Base-by-base conservation (phyloP, 2,113 vertebrate genomes). In the Menidia beryllina region DNA sequence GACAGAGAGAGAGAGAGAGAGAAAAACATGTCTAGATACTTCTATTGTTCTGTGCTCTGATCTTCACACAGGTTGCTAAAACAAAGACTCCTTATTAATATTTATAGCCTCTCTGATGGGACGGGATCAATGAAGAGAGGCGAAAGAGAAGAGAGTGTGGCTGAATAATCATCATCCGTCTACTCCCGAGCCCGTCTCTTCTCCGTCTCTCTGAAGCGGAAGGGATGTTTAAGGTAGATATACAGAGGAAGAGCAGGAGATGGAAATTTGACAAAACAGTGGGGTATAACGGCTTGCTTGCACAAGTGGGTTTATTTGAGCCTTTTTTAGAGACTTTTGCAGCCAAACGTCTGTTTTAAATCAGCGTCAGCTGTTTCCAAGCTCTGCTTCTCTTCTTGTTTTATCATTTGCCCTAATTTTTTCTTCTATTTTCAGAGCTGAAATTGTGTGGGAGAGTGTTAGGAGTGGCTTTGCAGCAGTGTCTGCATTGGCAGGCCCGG, bases 61-160 rank as follows among this genome's bases (percentile, higher is more conserved):
- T 91, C 91, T 92, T 91, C 89, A 91, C 80, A 92, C 88, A 89
- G 89, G 88, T 90, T 89, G 84, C 84, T 91, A 89, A 93, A 93
- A 93, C 92, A 93, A 91, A 92, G 88, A 67, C 79, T 52, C 47
- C 76, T 38, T 79, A 91, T 93, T 87, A 92, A 93, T 93, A 93
- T 93, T 88, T 90, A 92, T 91, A 71, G 70, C 48, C 53, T 71
- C 65, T 87, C 88, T 90, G 88, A 91, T 92, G 90, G 90, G 84
- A 86, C 49, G 49, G 84, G 91, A 91, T 92, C 89, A 92, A 89
- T 92, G 89, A 86, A 75, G 69, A 88, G 89, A 75, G 77, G 69
- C 73, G 73, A 76, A 72, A 72, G 76, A 71, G 69, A 81, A 76
- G 83, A 72, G 84, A 86, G 64, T 50, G 87, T 26, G 80, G 27